A percentile compares a stretch with the other conserved stretches of the same genome.
Conservation (phyloP, 1,140 invertebrate species). For the Lysiphlebus fabarum region DNA sequence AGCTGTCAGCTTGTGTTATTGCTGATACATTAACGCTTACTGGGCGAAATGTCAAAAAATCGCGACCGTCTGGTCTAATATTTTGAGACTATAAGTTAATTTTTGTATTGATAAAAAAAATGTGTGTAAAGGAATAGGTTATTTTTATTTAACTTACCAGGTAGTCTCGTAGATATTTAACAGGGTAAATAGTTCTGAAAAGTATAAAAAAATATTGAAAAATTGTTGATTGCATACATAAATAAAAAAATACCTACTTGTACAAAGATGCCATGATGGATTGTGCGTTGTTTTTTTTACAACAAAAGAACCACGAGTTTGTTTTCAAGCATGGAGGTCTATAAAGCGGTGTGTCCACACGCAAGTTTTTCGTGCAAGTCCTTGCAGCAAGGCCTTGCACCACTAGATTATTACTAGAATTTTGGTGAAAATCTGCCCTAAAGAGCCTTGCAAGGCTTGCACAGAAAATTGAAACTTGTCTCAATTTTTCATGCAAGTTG, state of each 20-base stretch:
- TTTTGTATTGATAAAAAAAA: constrained; percentile 14
- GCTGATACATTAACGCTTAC: constrained; percentile 62
- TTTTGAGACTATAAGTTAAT: constrained; percentile 50
- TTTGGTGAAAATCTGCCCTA: too few species aligned
- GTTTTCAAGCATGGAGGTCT: too few species aligned
- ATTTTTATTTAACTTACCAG: constrained; percentile 44
- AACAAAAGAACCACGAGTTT: too few species aligned
- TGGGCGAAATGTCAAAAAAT: constrained; percentile 62
- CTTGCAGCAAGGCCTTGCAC: too few species aligned
- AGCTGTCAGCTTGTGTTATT: constrained; percentile 69
- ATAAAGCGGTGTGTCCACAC: too few species aligned
- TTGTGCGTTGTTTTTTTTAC: not conserved
- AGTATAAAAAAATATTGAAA: constrained; percentile 12
- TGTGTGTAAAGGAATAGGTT: constrained; percentile 1
- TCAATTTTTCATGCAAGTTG: too few species aligned
- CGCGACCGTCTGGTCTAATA: constrained; percentile 64
- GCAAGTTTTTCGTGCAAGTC: too few species aligned
- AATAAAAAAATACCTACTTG: constrained; percentile 20
- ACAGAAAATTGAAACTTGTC: too few species aligned
- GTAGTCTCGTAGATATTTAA: constrained; percentile 63
- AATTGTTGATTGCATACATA: not conserved
- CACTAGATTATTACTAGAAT: too few species aligned
- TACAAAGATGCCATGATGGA: constrained; percentile 24
- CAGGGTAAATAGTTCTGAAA: constrained; percentile 62
- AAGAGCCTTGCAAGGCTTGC: too few species aligned